Evolutionary conservation across 2,113 vertebrate species (phyloP).

Genomic region (Takifugu flavidus): DNA sequence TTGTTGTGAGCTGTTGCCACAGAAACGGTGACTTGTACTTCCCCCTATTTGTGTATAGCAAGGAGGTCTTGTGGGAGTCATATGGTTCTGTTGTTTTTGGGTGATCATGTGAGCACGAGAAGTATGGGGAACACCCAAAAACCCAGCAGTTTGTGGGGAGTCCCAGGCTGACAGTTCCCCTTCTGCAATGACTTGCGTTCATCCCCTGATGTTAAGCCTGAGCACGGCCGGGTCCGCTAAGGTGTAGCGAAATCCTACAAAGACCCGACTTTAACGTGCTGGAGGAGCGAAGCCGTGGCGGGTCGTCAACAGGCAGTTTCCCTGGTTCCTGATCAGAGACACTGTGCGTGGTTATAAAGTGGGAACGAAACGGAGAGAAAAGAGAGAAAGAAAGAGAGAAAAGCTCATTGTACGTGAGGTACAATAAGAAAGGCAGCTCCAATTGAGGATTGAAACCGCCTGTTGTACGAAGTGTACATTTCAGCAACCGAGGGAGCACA

Average conservation of each 20-base stretch:
- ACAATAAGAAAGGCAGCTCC: slow-evolving; percentile 82
- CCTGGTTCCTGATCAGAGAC: slow-evolving; percentile 43
- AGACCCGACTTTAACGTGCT: slow-evolving; percentile 1
- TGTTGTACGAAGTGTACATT: slow-evolving; percentile 75
- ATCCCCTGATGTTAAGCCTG: slow-evolving; percentile 40
- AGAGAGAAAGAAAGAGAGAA: slow-evolving; percentile 61
- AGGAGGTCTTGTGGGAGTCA: slow-evolving; percentile 67
- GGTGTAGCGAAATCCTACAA: slow-evolving; percentile 8
- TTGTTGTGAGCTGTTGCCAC: no score
- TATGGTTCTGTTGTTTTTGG: slow-evolving; percentile 55
- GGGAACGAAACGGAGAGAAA: slow-evolving; percentile 39
- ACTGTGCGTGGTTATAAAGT: slow-evolving; percentile 54
- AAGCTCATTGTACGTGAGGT: slow-evolving; percentile 79
- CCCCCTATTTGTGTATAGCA: neutral
- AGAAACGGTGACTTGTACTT: slow-evolving; percentile 11
- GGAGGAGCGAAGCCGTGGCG: slow-evolving; percentile 8
- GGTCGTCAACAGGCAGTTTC: slow-evolving; percentile 38
- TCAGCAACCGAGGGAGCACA: slow-evolving; percentile 65
- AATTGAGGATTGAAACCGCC: slow-evolving; percentile 78
- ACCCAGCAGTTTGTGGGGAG: slow-evolving; percentile 50
- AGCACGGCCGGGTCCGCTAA: slow-evolving; percentile 16
- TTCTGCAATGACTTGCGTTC: slow-evolving; percentile 52
- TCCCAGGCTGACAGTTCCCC: slow-evolving; percentile 63
- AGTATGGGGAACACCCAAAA: slow-evolving; percentile 58
- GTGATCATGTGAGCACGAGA: slow-evolving; percentile 7